Evolutionary conservation across 1,140 invertebrate genomes (phyloP).

Genomic region (Portunus trituberculatus): DNA sequence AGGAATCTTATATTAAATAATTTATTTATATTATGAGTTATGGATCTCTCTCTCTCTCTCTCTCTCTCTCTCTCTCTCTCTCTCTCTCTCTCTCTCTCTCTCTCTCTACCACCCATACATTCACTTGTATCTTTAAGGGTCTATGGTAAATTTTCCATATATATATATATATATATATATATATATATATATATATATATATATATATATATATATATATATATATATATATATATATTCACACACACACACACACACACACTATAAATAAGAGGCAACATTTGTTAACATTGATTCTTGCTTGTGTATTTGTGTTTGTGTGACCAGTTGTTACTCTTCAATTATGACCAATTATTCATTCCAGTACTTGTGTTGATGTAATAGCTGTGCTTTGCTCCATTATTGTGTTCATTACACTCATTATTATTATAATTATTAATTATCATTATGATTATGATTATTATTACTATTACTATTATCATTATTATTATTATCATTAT

Average conservation of each 20-base stretch:
- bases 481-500: too few species aligned
- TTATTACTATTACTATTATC: neutral
- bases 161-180: slow-evolving; percentile 28
- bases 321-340: neutral
- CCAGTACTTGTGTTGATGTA: slow-evolving; percentile 4
- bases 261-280: neutral
- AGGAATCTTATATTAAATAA: neutral
- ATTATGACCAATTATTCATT: slow-evolving; percentile 27
- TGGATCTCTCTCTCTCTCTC: neutral
- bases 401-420: neutral
- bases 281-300: neutral
- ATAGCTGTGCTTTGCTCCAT: neutral
- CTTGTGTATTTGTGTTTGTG: neutral
- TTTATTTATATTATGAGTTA: neutral
- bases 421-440: slow-evolving; percentile 3
- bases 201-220: neutral
- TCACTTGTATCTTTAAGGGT: slow-evolving; percentile 28
- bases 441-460: neutral
- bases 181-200: slow-evolving; percentile 35
- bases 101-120: neutral
- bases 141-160: neutral
- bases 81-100: neutral
- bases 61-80: neutral
- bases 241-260: neutral
- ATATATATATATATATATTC: slow-evolving; percentile 34